Evolutionary conservation across 2,113 vertebrate species (phyloP), one percentile per base, ranked within the genome.

Genomic region (Pachypanchax playfairii): DNA sequence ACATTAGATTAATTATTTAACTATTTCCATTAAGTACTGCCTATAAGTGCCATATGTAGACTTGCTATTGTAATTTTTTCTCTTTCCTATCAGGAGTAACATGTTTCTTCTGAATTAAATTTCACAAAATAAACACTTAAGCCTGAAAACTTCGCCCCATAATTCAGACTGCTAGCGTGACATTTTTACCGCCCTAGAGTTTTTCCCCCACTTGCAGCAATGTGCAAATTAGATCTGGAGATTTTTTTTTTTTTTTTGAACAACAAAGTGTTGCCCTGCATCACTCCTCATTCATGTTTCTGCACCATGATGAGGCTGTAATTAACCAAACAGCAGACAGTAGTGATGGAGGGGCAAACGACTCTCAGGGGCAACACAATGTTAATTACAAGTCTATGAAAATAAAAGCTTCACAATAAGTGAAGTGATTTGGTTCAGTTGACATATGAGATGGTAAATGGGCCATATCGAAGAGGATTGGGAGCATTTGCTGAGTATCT

Each of bases 401-500:
- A 18, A 29, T 0, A 22, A n/a, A 49, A 43, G 44, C 29, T 24
- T 54, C 35, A 31, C 31, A 13, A 48, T 29, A 55, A 33, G 52
- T 55, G 49, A 18, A 61, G 60, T 47, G 63, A 25, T 2, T 5
- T 3, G 61, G 83, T 70, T 75, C 77, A 73, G 53, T 17, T 69
- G 39, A 56, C 59, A 77, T 68, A 74, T 55, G 65, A 75, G 60
- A 71, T 6, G 20, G 63, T 28, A 70, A 78, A 80, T 81, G 71
- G 51, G 20, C 26, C 69, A 38, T 22, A 29, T 1, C 13, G 17
- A 67, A 62, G 12, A 22, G 24, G 35, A 56, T 70, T 44, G 50
- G 28, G 52, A 61, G 53, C 25, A 39, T 38, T 20, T 29, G 26
- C 18, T 4, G 14, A 46, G 49, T 6, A 22, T 39, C 14, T 42